phyloP scores from a whole-genome alignment of 2,888 invertebrate species.

The Cheilosia urbana region DNA sequence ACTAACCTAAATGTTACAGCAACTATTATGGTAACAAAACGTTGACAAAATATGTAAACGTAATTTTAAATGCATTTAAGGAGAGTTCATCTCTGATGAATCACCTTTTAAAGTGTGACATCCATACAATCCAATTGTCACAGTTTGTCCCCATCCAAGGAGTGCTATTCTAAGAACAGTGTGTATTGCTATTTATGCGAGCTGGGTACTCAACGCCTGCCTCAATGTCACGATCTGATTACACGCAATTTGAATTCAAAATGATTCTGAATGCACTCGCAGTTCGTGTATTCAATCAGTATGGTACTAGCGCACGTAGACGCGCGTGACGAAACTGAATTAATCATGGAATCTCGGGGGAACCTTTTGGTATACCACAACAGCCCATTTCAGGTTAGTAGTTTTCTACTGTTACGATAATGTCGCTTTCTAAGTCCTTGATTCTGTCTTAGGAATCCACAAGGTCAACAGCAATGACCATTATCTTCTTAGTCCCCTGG shows the following conservation, averaged over 20 bases:
- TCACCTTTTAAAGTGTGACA: too few relatives aligned
- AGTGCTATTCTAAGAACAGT: slow-evolving; percentile 7
- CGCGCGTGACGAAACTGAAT: slow-evolving; percentile 67
- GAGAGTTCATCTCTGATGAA: too few relatives aligned
- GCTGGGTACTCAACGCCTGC: slow-evolving; percentile 7
- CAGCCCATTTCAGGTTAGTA: slow-evolving; percentile 1
- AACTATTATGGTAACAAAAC: too few relatives aligned
- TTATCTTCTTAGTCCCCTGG: background rate
- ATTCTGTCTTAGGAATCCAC: slow-evolving; percentile 1
- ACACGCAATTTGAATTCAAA: slow-evolving; percentile 53
- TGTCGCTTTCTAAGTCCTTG: slow-evolving; percentile 15
- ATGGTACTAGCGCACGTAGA: slow-evolving; percentile 35
- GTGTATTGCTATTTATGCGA: background rate
- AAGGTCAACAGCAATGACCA: slow-evolving; percentile 2
- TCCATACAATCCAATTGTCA: slow-evolving; percentile 1
- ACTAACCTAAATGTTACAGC: too few relatives aligned
- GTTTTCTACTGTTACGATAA: background rate
- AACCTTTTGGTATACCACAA: slow-evolving; percentile 40
- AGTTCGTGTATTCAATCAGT: slow-evolving; percentile 27
- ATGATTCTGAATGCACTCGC: slow-evolving; percentile 28
- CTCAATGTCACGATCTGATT: slow-evolving; percentile 54
- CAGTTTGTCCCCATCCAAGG: slow-evolving; percentile 14
- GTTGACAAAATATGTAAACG: too few relatives aligned
- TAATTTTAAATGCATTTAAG: too few relatives aligned
- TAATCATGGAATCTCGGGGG: slow-evolving; percentile 43